A percentile compares a stretch with the other conserved stretches of the same genome.
phyloP scores from a whole-genome alignment of 2,113 vertebrate genomes.

The Athene noctua region DNA sequence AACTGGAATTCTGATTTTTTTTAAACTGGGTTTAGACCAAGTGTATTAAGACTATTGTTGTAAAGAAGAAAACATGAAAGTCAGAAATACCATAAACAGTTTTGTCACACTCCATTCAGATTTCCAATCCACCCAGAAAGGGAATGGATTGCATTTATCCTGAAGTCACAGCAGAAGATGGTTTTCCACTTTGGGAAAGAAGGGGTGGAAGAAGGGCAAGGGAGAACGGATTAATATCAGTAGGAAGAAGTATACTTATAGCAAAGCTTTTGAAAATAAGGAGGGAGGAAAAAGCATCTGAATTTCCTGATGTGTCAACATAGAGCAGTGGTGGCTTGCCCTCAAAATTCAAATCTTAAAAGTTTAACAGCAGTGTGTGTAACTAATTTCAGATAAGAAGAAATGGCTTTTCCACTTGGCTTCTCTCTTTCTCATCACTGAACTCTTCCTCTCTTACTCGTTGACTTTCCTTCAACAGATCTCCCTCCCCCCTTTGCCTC shows the following conservation, averaged over 20 bases:
- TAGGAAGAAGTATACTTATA: background rate
- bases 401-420: background rate
- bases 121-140: background rate
- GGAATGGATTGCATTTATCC: background rate
- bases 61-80: background rate
- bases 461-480: background rate
- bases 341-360: background rate
- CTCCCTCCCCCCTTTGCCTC: background rate
- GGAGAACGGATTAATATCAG: rapidly evolving
- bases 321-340: background rate
- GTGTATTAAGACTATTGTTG: background rate
- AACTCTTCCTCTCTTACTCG: background rate
- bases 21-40: background rate
- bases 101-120: background rate
- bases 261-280: background rate
- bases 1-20: background rate
- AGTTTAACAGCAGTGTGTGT: background rate
- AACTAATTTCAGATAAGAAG: background rate
- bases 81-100: background rate
- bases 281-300: background rate
- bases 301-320: background rate
- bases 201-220: background rate
- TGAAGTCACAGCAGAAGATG: background rate
- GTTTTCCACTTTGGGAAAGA: background rate
- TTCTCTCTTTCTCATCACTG: background rate